Evolutionary conservation across 2,888 invertebrate genomes (phyloP).

Genomic region (Thymelicus sylvestris): DNA sequence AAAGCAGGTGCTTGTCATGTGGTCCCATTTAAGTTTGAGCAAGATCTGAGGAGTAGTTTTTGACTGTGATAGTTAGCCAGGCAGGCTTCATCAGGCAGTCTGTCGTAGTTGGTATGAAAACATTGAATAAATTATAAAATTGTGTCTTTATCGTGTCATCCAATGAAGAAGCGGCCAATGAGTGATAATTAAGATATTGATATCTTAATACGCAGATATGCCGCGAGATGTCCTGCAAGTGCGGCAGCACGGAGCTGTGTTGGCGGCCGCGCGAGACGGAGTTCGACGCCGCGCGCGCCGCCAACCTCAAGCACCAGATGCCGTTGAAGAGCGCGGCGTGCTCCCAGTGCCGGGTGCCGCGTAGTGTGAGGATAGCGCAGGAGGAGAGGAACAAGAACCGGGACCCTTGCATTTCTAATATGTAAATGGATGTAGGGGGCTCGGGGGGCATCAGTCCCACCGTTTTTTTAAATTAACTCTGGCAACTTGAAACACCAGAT

Average conservation of each 20-base stretch:
- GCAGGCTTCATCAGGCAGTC: too few relatives aligned
- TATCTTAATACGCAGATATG: constrained; percentile 59
- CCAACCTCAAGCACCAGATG: constrained; percentile 64
- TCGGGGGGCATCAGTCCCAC: too few relatives aligned
- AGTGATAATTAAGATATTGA: too few relatives aligned
- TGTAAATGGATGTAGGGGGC: neutral
- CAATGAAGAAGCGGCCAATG: too few relatives aligned
- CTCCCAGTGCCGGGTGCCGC: constrained; percentile 54
- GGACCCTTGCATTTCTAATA: constrained; percentile 40
- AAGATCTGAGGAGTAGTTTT: too few relatives aligned
- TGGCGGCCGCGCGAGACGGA: constrained; percentile 69
- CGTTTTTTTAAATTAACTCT: constrained; percentile 32
- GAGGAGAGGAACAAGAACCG: constrained; percentile 50
- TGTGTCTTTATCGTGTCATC: too few relatives aligned
- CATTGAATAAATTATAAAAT: too few relatives aligned
- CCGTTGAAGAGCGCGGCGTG: constrained; percentile 56
- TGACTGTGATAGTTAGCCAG: too few relatives aligned
- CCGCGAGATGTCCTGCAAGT: constrained; percentile 70
- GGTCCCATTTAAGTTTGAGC: too few relatives aligned
- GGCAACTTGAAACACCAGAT: constrained; percentile 64
- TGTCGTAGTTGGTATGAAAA: too few relatives aligned
- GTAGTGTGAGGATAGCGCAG: constrained; percentile 63
- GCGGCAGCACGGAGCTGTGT: constrained; percentile 64
- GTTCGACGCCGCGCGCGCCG: constrained; percentile 64
- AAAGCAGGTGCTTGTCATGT: too few relatives aligned